These are phyloP conservation scores for Selenia dentaria DNA, from an alignment of 2,888 invertebrate species.

Conservation along the genomic window DNA sequence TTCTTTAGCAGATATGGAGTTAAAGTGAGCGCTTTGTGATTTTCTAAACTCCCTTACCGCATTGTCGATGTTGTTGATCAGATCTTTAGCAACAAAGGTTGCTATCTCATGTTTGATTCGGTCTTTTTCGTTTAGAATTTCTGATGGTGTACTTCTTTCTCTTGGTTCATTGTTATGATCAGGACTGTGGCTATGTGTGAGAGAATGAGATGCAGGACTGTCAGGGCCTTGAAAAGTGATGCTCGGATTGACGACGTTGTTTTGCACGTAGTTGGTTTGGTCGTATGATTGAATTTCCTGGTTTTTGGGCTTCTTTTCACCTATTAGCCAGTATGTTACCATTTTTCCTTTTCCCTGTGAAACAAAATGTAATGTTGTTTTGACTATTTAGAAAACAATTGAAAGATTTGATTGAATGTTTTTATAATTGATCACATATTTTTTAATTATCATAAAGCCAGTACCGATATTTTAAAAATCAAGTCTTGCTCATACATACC, in stretches of 20 bases:
- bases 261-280: conserved; percentile 45
- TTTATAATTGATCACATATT: too few relatives aligned
- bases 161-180: conserved; percentile 57
- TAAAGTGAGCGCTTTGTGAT: conserved; percentile 68
- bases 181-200: conserved; percentile 69
- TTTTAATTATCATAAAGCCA: too few relatives aligned
- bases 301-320: conserved; percentile 82
- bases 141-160: conserved; percentile 55
- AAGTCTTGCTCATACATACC: too few relatives aligned
- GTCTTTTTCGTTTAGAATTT: conserved; percentile 66
- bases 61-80: conserved; percentile 74
- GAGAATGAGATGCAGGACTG: conserved; percentile 73
- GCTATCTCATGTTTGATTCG: conserved; percentile 78
- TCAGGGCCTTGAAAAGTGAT: conserved; percentile 80
- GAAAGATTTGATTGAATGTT: too few relatives aligned
- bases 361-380: too few relatives aligned
- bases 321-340: conserved; percentile 94
- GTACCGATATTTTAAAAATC: too few relatives aligned
- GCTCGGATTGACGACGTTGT: conserved; percentile 59
- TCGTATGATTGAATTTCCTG: conserved; percentile 43
- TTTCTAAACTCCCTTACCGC: conserved; percentile 72
- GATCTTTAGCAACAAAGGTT: conserved; percentile 74
- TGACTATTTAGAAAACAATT: too few relatives aligned
- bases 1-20: conserved; percentile 19
- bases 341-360: conserved; percentile 94